Base-by-base conservation (phyloP, 1,140 invertebrate genomes). In the Cyrtorhinus lividipennis region DNA sequence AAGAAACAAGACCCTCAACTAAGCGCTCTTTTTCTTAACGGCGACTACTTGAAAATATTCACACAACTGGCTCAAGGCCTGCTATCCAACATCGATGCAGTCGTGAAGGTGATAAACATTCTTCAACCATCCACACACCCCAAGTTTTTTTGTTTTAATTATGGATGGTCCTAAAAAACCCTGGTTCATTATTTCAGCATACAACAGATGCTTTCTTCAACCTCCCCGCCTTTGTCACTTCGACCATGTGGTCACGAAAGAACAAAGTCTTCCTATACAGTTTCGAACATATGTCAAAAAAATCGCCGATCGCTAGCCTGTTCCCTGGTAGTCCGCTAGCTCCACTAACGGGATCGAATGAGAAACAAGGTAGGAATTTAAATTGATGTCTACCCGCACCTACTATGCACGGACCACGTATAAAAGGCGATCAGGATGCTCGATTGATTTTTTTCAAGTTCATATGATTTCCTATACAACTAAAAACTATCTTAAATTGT, bases 201-300 rank as follows among this genome's bases (percentile, higher is more conserved):
- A 73, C 79, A 5, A 76, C 74, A 1, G 85, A 88, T 69, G 83
- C 83, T 0, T 68, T 88, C 3, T 87, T 85, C 69, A 87, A 86
- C 66, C 77, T 83, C 22, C 85, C 85, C 0, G 83, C 84, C 1
- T 85, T 84, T 67, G 70, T 86, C 15, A 85, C 82, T 5, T 81
- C 80, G 0, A 72, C 81, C 44, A 73, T 80, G 5, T 87, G 85
- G 85, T 78, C 79, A 0, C 74, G 76, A 46, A 71, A 73, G 1
- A 76, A 78, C 0, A 77, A 80, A 0, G 76, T 83, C 0, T 86
- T 78, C 67, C 73, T 88, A 23, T 88, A 87, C 68, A 83, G 82
- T 68, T 88, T 88, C 68, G 85, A 88, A 62, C 81, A 87, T 64
- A 72, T 76, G 10, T 23, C 67, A 0, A 79, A 81, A 8, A 83